phyloP scores from a whole-genome alignment of 23 tunicate genomes.

The Ascidia mentula region DNA sequence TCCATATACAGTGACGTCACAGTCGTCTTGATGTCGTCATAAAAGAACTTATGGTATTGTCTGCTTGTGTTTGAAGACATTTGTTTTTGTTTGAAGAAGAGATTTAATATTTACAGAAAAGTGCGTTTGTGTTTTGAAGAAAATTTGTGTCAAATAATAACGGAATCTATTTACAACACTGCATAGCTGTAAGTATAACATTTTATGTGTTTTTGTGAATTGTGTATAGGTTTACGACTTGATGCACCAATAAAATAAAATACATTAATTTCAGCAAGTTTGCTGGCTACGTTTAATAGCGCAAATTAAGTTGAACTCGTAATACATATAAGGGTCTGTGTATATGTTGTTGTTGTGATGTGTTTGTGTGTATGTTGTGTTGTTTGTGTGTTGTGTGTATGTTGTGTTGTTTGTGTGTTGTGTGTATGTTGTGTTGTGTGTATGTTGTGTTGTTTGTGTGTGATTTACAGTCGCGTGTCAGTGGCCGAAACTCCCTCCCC shows the following conservation, averaged over 20 bases:
- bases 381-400: constrained; percentile 2
- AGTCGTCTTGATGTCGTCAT: neutral
- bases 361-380: neutral
- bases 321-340: neutral
- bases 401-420: neutral
- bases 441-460: neutral
- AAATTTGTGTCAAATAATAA: neutral
- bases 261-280: no score
- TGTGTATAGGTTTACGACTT: no score
- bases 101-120: no score
- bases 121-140: neutral
- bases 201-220: neutral
- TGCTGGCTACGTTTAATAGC: no score
- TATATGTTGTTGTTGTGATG: neutral
- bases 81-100: neutral
- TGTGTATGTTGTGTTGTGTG: neutral
- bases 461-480: neutral
- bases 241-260: no score
- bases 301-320: neutral
- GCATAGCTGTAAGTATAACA: neutral
- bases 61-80: no score
- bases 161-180: neutral
- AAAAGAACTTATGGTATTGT: no score
- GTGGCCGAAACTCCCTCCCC: neutral
- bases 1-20: neutral